Base-by-base conservation (phyloP, 2,797 vertebrate genomes). In the Hyperoplus immaculatus region DNA sequence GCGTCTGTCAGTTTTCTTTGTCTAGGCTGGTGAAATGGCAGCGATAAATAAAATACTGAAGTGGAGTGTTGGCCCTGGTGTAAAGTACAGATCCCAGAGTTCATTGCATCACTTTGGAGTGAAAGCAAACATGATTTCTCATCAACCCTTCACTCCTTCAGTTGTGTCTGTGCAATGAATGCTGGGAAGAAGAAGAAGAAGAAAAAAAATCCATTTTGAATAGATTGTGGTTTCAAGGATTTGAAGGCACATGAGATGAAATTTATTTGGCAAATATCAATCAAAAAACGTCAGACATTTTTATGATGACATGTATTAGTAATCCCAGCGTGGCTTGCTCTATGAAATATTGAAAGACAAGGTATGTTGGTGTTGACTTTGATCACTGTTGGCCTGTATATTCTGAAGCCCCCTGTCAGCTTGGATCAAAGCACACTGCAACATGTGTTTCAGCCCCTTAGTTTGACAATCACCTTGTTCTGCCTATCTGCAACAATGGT, bases 361-460 rank as follows among this genome's bases (percentile, higher is more conserved):
- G 91, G 90, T 90, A 84, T 92, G 93, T 92, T 92, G 92, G 88
- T 92, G 89, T 94, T 92, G 90, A 88, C 93, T 96, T 95, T 96
- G 94, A 95, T 95, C 93, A 83, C 71, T 51, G 75, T 55, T 45
- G 45, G 87, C 81, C 89, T 78, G 86, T 89, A 89, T 89, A 89
- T 92, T 87, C 81, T 68, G 63, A 64, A 77, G 63, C 80, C 73
- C 61, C 78, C 77, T 67, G 85, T 79, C 89, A 81, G 82, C 21
- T 62, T 58, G 73, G 88, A 95, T 95, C 93, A 95, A 94, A 94
- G 90, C 69, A 12, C 72, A 56, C 46, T 72, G 76, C 78, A 88
- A 89, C 85, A 87, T 77, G 83, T 87, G 81, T 88, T 83, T 81
- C 81, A 75, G 75, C 81, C 72, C 81, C 75, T 54, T 75, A 77